Conservation (phyloP, 2,888 invertebrate species). For the Latrodectus hesperus region DNA sequence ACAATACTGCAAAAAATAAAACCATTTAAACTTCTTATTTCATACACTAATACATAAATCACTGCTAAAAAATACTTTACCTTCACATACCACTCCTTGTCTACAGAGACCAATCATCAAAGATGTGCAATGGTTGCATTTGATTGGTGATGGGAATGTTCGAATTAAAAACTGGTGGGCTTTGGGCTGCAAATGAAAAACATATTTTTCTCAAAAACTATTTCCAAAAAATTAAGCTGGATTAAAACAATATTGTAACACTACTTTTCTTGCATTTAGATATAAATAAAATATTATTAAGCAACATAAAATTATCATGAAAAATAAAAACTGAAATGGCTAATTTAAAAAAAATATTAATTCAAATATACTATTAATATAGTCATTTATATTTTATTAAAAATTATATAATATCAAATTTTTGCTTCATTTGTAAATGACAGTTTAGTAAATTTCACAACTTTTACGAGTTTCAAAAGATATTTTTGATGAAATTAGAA, state of each 20-base stretch:
- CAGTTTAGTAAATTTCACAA: too few relatives aligned
- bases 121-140: slow-evolving; percentile 98
- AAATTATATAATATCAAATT: too few relatives aligned
- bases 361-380: too few relatives aligned
- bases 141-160: slow-evolving; percentile 94
- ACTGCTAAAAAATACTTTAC: slow-evolving; percentile 6
- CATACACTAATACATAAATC: too few relatives aligned
- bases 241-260: neutral
- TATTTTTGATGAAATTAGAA: too few relatives aligned
- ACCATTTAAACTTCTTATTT: too few relatives aligned
- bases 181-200: slow-evolving; percentile 76
- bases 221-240: neutral
- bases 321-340: neutral
- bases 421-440: too few relatives aligned
- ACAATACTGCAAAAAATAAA: too few relatives aligned
- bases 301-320: neutral
- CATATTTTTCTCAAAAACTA: too few relatives aligned
- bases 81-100: slow-evolving; percentile 95
- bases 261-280: neutral
- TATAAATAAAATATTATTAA: neutral
- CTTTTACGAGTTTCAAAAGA: too few relatives aligned
- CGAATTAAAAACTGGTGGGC: slow-evolving; percentile 94
- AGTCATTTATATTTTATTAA: too few relatives aligned
- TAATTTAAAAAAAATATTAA: neutral
- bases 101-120: slow-evolving; percentile 96